Percentiles rank a stretch among this genome's conserved stretches.
These are phyloP conservation scores for Pithys albifrons DNA, from an alignment of 2,113 vertebrate species.

Conservation along the genomic window DNA sequence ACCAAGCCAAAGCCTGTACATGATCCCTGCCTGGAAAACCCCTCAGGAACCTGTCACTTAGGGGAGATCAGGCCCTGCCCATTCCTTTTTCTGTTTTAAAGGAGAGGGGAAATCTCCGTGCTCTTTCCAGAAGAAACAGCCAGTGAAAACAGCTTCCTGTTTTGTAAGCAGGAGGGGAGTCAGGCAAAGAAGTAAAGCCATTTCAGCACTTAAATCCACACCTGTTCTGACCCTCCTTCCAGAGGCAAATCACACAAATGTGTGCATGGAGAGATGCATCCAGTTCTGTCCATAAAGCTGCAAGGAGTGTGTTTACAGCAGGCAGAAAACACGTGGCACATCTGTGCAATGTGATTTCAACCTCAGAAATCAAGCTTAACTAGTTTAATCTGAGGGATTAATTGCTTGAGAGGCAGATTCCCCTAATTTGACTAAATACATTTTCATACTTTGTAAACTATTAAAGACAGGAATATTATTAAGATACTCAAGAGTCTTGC, in stretches of 20 bases:
- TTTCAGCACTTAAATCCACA: not conserved
- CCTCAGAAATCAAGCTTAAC: constrained; percentile 40
- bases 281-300: not conserved
- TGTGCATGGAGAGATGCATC: not conserved
- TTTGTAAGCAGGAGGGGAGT: not conserved
- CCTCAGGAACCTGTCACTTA: not conserved
- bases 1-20: not conserved
- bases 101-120: not conserved
- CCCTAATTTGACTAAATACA: not conserved
- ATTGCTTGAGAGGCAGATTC: constrained; percentile 7
- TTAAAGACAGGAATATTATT: not conserved
- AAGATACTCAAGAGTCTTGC: not conserved
- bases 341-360: not conserved
- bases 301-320: not conserved
- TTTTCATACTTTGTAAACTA: not conserved
- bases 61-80: not conserved
- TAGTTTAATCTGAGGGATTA: constrained; percentile 38
- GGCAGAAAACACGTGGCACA: not conserved
- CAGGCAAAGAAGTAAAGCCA: not conserved
- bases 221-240: not conserved
- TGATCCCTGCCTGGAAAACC: not conserved
- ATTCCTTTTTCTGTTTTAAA: not conserved
- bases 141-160: constrained; percentile 28
- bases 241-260: not conserved
- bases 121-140: not conserved